Evolutionary conservation across 2,888 invertebrate genomes (phyloP), one percentile per base, ranked within the genome.

Genomic region (Hybos culiciformis): DNA sequence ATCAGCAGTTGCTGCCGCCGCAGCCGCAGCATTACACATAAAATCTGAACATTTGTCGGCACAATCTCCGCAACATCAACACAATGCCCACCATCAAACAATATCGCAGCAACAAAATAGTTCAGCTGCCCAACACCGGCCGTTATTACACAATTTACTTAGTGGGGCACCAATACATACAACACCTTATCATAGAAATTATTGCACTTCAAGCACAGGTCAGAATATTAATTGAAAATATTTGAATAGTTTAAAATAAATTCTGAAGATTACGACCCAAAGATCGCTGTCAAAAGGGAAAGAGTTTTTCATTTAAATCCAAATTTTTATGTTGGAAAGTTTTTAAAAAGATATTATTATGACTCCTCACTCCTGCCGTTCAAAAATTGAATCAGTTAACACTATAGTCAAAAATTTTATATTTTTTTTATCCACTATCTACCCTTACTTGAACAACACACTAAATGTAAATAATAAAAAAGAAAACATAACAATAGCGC

Each of bases 141-240:
- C 67, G 46, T 53, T 67, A 46, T 55, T 67, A 45, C 67, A 67
- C 49, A 66, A 66, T 56, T 48, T 67, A 45, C 53, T 67, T 37
- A 67, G 67, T 48, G 67, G 67, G 46, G 65, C 66, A 39, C 57
- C 66, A 44, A 60, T 66, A 43, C 66, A 66, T 54, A 62, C 61
- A 52, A 61, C 64, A 50, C 53, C 55, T 40, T 67, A 67, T 56
- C 67, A 67, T 54, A 60, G 67, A 53, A 66, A 61, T 51, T 67
- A 67, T 52, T 63, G 62, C 52, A 58, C 66, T 51, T 65, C 65
- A 49, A 67, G 63, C 56, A 67, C 67, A 61, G 67, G 67, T 67
- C 54, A 58, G 56, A 54, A 44, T 17, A 14, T 24, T 14, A 32
- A 18, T n/a, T n/a, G n/a, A n/a, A n/a, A n/a, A n/a, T 34, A 34